Evolutionary conservation across 2,113 vertebrate genomes (phyloP).

Genomic region (Antechinus flavipes): DNA sequence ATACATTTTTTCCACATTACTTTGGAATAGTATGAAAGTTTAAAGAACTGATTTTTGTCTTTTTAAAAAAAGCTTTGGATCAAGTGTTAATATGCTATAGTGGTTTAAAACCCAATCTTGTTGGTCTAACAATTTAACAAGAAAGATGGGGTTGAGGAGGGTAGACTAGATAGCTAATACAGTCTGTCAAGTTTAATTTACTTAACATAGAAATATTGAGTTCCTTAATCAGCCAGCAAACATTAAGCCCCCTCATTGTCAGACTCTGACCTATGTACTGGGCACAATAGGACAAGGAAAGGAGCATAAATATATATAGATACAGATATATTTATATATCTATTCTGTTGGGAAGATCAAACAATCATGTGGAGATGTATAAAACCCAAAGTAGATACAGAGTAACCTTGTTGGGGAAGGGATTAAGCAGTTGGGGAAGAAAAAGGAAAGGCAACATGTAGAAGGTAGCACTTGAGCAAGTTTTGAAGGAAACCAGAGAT

Average conservation of each 20-base stretch:
- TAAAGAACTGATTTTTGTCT: slow-evolving; percentile 18
- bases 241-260: neutral
- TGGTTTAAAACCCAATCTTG: neutral
- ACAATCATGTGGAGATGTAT: neutral
- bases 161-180: neutral
- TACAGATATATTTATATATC: too few species aligned
- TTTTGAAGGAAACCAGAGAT: neutral
- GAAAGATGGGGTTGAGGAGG: slow-evolving; percentile 30
- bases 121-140: slow-evolving; percentile 17
- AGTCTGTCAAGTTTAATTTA: neutral
- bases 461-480: neutral
- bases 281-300: neutral
- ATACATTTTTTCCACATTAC: slow-evolving; percentile 22
- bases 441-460: neutral
- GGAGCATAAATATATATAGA: neutral
- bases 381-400: neutral
- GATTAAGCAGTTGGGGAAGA: neutral
- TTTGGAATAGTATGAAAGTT: slow-evolving; percentile 13
- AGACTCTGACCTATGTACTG: neutral
- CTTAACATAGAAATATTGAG: neutral
- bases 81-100: slow-evolving; percentile 12
- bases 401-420: neutral
- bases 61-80: slow-evolving; percentile 1
- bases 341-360: neutral
- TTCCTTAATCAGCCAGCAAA: neutral